Percentiles rank a stretch among this genome's conserved stretches.
These are phyloP conservation scores for Paratrypauchen microcephalus DNA, from an alignment of 2,797 vertebrate species.

Conservation along the genomic window DNA sequence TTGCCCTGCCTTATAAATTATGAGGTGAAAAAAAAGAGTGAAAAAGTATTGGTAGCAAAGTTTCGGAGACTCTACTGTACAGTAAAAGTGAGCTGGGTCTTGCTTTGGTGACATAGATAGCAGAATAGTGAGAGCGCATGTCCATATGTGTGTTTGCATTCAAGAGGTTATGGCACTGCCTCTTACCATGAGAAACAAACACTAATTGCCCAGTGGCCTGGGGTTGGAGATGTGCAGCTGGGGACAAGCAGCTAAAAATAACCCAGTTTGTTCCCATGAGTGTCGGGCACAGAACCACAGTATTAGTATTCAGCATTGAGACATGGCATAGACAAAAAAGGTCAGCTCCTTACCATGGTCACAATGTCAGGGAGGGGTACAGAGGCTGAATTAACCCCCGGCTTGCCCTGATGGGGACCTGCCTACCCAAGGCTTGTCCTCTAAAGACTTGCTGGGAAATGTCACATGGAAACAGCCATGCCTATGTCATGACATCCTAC, in stretches of 20 bases:
- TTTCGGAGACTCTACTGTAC: slow-evolving; percentile 11
- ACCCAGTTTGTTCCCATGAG: slow-evolving; percentile 68
- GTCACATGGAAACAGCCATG: slow-evolving; percentile 46
- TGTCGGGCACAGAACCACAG: slow-evolving; percentile 57
- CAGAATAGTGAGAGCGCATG: slow-evolving; percentile 51
- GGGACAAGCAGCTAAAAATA: slow-evolving; percentile 80
- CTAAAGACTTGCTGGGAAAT: slow-evolving; percentile 46
- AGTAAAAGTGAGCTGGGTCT: slow-evolving; percentile 6
- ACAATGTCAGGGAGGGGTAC: slow-evolving; percentile 59
- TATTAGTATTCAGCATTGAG: slow-evolving; percentile 69
- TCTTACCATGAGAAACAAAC: slow-evolving; percentile 71
- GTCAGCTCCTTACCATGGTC: slow-evolving; percentile 59
- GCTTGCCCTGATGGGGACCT: slow-evolving; percentile 29
- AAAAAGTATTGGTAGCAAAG: slow-evolving; percentile 4
- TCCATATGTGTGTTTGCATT: slow-evolving; percentile 74
- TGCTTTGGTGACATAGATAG: slow-evolving; percentile 26
- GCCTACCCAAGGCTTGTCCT: slow-evolving; percentile 49
- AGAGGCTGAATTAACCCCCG: slow-evolving; percentile 46
- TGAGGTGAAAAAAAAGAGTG: background rate
- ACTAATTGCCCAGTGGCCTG: slow-evolving; percentile 77
- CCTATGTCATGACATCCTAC: slow-evolving; percentile 44
- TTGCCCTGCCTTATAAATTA: background rate
- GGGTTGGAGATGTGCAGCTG: slow-evolving; percentile 78
- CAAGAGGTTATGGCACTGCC: slow-evolving; percentile 63
- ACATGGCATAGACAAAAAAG: slow-evolving; percentile 58